Base-by-base conservation (phyloP, 2,113 vertebrate genomes). In the Scomber colias region DNA sequence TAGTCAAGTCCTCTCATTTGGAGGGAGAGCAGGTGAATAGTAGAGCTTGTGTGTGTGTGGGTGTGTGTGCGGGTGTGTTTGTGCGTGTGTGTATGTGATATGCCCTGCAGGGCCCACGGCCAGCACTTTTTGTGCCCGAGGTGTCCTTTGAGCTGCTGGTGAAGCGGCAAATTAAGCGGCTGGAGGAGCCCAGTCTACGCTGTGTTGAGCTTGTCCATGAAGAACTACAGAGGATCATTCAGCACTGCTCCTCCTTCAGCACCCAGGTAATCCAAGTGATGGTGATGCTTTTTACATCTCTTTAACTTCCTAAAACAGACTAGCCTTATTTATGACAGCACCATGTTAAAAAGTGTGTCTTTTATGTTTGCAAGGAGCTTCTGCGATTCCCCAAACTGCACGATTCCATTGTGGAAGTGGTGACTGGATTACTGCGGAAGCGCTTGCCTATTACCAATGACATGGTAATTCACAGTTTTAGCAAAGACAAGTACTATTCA, bases 161-260 rank as follows among this genome's bases (percentile, higher is more conserved):
- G 82, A 96, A 96, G 88, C 91, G 93, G 76, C 95, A 96, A 91
- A 96, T 96, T 70, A 96, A 96, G 86, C 90, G 95, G 3, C 90
- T 96, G 83, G 95, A 96, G 84, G 95, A 96, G 68, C 95, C 95
- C 31, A 95, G 95, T 60, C 71, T 96, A 60, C 94, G 95, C 72
- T 96, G 95, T 4, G 95, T 96, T 45, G 95, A 96, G 89, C 93
- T 96, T 3, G 95, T 96, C 45, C 95, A 96, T 0, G 95, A 96
- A 80, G 95, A 96, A 87, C 90, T 96, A 65, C 95, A 96, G 93
- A 92, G 95, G 56, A 96, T 96, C 90, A 94, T 96, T 63, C 95
- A 96, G 83, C 95, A 96, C 85, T 96, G 95, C 84, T 94, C 93
- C 15, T 94, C 95, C 12, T 95, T 88, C 30, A 96, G 94, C 87